Base-by-base conservation (phyloP, 2,113 vertebrate genomes). In the Malurus cyaneus region DNA sequence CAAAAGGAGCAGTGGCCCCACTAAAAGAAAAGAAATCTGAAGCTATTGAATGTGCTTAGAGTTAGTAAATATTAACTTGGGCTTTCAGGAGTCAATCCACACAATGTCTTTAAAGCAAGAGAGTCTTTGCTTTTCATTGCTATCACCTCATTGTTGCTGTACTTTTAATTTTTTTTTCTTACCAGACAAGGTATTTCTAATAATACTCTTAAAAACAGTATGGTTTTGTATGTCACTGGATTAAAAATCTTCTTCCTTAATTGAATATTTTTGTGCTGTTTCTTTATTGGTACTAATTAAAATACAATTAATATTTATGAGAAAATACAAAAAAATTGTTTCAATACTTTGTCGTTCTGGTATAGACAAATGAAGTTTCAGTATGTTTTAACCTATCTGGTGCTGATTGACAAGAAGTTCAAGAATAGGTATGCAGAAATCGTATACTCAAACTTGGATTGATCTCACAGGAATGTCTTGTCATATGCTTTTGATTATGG, bases 31-130 rank as follows among this genome's bases (percentile, higher is more conserved):
- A 86, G 62, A 94, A 89, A 80, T 74, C 74, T 79, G 70, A 94
- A 91, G 86, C 39, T 93, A 44, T 28, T 91, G 86, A 91, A 86
- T 95, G 92, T 94, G 89, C 93, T 86, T 78, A 59, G 88, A 94
- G 86, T 92, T 88, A 95, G 96, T 91, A 96, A 94, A 95, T 95
- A 95, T 94, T 96, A 94, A 86, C 93, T 95, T 89, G 59, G 80
- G 49, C 80, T 96, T 93, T 92, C 86, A 69, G 56, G 56, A 94
- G 36, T 83, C 92, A 56, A 18, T 66, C 60, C 69, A 71, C 42
- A 80, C 59, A 18, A 24, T 32, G 39, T 50, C 52, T 84, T 57
- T 76, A 88, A 88, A 90, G 64, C 23, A 81, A 67, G 54, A 72
- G 5, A 91, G 15, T 25, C 59, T 65, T 29, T 0, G 7, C 41